These are phyloP conservation scores for Trachymyrmex cornetzi DNA, from an alignment of 1,140 invertebrate species.

Conservation along the genomic window DNA sequence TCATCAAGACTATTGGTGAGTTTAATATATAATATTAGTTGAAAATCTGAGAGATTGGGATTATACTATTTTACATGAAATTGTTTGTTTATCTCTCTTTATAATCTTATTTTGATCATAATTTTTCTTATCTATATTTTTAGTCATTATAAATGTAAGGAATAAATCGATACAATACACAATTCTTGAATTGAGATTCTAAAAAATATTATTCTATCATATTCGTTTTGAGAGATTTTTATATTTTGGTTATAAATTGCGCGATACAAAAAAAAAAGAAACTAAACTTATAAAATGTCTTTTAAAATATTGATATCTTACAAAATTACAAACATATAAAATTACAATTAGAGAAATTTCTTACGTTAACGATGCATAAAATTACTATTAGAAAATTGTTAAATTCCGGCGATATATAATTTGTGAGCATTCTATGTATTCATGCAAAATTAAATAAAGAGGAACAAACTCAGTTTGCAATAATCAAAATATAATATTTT, in stretches of 20 bases:
- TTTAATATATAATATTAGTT: not conserved
- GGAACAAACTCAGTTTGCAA: not conserved
- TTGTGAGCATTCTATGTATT: not conserved
- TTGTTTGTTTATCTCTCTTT: not conserved
- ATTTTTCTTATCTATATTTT: not conserved
- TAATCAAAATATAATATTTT: conserved; percentile 17
- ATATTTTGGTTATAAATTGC: not conserved
- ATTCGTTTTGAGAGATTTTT: not conserved
- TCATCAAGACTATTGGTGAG: conserved; percentile 94
- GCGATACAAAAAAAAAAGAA: not conserved
- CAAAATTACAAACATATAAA: not conserved
- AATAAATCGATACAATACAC: not conserved
- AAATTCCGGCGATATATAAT: not conserved
- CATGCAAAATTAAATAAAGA: not conserved
- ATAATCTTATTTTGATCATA: not conserved
- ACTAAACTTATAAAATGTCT: not conserved
- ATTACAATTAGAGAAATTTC: not conserved
- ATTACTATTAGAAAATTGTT: conserved; percentile 19
- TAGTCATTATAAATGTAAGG: not conserved
- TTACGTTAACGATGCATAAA: not conserved
- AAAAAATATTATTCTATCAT: not conserved
- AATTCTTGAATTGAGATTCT: not conserved
- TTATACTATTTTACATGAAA: not conserved
- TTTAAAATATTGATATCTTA: conserved; percentile 1
- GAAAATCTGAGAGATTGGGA: not conserved